Conservation (phyloP, 1,140 invertebrate genomes). For the Trichogramma pretiosum region DNA sequence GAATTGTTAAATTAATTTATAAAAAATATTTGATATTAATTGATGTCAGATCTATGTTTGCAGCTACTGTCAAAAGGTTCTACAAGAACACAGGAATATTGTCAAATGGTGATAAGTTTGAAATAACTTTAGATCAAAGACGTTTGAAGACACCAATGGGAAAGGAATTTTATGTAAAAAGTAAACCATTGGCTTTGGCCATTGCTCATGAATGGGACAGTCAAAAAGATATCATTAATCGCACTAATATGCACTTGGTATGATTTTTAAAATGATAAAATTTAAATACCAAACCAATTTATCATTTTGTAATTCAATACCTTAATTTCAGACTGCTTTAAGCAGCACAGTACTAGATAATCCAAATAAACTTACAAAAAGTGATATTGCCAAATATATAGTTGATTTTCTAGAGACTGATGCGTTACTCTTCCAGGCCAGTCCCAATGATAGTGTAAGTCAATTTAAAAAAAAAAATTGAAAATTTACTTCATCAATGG, state of each 20-base stretch:
- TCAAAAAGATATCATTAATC: slow-evolving; percentile 70
- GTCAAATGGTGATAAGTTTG: slow-evolving; percentile 53
- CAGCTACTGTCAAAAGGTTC: slow-evolving; percentile 55
- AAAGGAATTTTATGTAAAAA: slow-evolving; percentile 65
- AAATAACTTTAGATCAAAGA: slow-evolving; percentile 71
- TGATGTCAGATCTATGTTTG: slow-evolving; percentile 20
- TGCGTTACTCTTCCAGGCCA: slow-evolving; percentile 70
- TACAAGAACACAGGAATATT: slow-evolving; percentile 62
- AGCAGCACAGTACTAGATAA: slow-evolving; percentile 88
- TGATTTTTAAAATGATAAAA: slow-evolving; percentile 19
- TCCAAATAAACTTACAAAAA: slow-evolving; percentile 69
- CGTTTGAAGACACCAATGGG: slow-evolving; percentile 84
- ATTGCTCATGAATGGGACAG: slow-evolving; percentile 86
- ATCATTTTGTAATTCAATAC: no score
- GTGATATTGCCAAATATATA: slow-evolving; percentile 68
- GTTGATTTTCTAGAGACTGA: slow-evolving; percentile 81
- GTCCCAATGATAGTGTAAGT: slow-evolving; percentile 48
- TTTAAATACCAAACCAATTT: neutral
- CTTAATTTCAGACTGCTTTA: slow-evolving; percentile 64
- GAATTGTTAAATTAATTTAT: slow-evolving; percentile 5
- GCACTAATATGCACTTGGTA: slow-evolving; percentile 83
- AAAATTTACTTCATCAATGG: neutral
- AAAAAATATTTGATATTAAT: neutral
- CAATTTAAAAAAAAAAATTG: slow-evolving; percentile 6
- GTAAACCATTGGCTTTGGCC: slow-evolving; percentile 80